Percentiles rank a stretch among this genome's conserved stretches.
Conservation (phyloP, 2,888 invertebrate genomes). For the Pasiphila rectangulata region DNA sequence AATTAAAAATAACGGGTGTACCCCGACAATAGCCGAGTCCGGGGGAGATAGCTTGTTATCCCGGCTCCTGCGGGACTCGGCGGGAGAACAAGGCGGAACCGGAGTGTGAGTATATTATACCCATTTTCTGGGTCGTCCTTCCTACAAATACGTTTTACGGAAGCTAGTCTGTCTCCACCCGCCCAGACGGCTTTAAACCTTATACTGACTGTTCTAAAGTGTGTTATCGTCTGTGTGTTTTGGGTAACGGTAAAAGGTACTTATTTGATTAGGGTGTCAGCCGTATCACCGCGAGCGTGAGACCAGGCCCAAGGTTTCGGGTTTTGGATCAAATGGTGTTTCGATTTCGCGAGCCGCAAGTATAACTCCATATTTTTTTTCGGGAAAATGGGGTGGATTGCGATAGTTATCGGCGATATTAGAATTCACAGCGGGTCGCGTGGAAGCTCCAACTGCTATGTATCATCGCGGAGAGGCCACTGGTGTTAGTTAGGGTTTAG, state of each 20-base stretch:
- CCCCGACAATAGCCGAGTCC: conserved; percentile 75
- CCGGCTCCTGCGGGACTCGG: conserved; percentile 74
- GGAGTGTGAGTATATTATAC: conserved; percentile 81
- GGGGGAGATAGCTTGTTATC: conserved; percentile 79
- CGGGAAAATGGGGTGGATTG: conserved; percentile 12
- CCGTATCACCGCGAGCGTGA: conserved; percentile 78
- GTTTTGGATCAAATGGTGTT: conserved; percentile 79
- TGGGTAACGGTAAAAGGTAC: conserved; percentile 75
- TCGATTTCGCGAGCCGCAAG: conserved; percentile 58
- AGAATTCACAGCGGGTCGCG: conserved; percentile 68
- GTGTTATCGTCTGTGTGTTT: conserved; percentile 33
- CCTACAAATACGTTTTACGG: conserved; percentile 81
- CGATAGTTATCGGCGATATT: conserved; percentile 41
- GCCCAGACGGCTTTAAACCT: conserved; percentile 44
- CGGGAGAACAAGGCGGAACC: conserved; percentile 73
- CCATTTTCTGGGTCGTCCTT: conserved; percentile 82
- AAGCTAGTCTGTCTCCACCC: conserved; percentile 65
- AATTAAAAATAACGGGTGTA: conserved; percentile 79
- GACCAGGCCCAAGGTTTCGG: conserved; percentile 75
- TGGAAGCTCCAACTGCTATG: conserved; percentile 65
- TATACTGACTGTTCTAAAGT: conserved; percentile 41
- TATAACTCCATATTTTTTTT: conserved; percentile 21
- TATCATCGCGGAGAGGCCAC: conserved; percentile 66
- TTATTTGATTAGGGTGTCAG: conserved; percentile 82
- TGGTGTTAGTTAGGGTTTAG: conserved; percentile 40